Percentiles rank a stretch among this genome's conserved stretches.
These are phyloP conservation scores for Morinoia aosen DNA, from an alignment of 2,888 invertebrate species.

Conservation along the genomic window DNA sequence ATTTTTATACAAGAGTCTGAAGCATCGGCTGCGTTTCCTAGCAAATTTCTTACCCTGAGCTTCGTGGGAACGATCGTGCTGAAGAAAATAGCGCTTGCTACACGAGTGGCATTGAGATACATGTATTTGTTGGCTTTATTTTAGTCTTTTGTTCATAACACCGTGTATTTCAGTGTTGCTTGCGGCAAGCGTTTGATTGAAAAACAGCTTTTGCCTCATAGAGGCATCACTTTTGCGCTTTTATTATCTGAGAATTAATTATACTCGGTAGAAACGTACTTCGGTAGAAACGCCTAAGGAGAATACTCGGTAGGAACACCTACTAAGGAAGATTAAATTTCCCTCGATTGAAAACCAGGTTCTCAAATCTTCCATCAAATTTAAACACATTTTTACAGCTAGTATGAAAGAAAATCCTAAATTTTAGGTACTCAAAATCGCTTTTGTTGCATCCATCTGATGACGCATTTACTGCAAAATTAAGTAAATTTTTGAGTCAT, in stretches of 20 bases:
- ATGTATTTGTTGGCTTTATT: background rate
- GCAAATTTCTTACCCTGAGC: background rate
- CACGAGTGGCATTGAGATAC: background rate
- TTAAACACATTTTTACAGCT: no score
- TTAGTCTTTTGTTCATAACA: no score
- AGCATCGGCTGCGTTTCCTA: background rate
- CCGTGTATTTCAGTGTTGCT: background rate
- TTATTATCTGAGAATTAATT: no score
- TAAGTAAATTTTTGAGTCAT: background rate
- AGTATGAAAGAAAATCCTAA: background rate
- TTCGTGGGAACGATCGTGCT: background rate
- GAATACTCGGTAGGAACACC: no score
- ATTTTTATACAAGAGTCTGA: background rate
- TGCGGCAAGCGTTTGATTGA: background rate
- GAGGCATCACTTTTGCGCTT: no score
- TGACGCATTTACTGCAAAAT: background rate
- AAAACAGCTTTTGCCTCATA: background rate
- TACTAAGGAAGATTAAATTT: no score
- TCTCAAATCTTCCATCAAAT: no score
- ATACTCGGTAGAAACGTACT: no score
- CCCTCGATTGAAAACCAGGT: no score
- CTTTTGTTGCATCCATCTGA: background rate
- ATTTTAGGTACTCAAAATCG: background rate
- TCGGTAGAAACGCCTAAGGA: no score
- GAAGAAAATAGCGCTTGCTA: background rate